These are phyloP conservation scores for Parotia lawesii DNA, from an alignment of 2,113 vertebrate genomes.

Conservation along the genomic window DNA sequence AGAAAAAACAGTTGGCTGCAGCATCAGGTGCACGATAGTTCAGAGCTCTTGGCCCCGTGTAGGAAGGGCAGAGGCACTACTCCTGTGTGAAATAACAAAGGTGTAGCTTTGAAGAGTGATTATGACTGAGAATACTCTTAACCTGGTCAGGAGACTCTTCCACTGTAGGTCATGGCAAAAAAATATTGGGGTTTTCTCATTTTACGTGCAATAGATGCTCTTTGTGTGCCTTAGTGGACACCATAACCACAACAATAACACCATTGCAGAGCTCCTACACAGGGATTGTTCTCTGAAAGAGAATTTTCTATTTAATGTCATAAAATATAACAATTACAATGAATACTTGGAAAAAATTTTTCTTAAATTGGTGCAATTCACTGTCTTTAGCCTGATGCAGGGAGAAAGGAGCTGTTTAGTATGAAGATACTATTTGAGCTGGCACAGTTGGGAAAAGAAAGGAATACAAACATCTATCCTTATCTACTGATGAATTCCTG, in stretches of 20 bases:
- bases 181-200: neutral
- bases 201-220: accelerated
- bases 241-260: neutral
- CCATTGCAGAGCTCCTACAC: neutral
- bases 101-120: neutral
- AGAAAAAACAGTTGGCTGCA: neutral
- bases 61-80: neutral
- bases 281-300: neutral
- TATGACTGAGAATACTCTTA: neutral
- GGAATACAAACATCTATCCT: neutral
- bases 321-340: neutral
- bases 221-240: neutral
- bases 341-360: neutral
- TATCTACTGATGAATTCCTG: neutral
- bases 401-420: neutral
- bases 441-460: neutral
- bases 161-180: neutral
- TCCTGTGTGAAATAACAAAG: neutral
- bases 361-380: neutral
- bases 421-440: neutral
- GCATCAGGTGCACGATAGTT: neutral
- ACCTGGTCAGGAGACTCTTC: neutral
- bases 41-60: neutral
- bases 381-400: neutral
- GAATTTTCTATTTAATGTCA: neutral